Conservation (phyloP, 2,888 invertebrate genomes). For the Saturnia japonica region DNA sequence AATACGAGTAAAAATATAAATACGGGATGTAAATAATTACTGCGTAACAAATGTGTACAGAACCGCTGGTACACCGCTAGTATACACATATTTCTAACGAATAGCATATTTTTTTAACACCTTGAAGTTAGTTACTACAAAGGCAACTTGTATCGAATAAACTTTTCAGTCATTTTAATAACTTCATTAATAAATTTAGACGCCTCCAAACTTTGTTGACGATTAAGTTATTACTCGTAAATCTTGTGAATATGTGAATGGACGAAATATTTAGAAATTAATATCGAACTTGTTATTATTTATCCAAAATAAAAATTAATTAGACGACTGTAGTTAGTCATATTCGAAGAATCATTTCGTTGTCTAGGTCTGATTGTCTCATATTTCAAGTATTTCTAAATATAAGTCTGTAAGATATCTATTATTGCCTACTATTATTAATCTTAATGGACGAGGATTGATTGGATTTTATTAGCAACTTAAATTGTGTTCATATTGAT, state of each 20-base stretch:
- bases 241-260: slow-evolving; percentile 4
- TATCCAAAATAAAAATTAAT: background rate
- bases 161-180: slow-evolving; percentile 15
- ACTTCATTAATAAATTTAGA: slow-evolving; percentile 17
- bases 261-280: slow-evolving; percentile 12
- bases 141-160: slow-evolving; percentile 12
- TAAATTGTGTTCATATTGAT: too few relatives aligned
- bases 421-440: too few relatives aligned
- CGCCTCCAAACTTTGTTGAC: slow-evolving; percentile 20
- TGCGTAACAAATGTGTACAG: too few relatives aligned
- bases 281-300: slow-evolving; percentile 14
- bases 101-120: background rate
- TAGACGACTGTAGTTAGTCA: background rate
- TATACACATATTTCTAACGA: background rate
- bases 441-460: too few relatives aligned
- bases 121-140: background rate
- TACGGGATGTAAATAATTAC: too few relatives aligned
- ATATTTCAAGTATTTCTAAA: too few relatives aligned
- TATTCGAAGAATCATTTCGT: background rate
- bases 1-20: too few relatives aligned
- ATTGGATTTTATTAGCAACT: too few relatives aligned
- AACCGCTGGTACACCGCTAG: too few relatives aligned
- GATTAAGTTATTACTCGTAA: slow-evolving; percentile 13
- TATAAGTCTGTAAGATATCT: too few relatives aligned
- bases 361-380: background rate